Evolutionary conservation across 2,888 invertebrate genomes (phyloP).

Genomic region (Phytoseiulus persimilis): DNA sequence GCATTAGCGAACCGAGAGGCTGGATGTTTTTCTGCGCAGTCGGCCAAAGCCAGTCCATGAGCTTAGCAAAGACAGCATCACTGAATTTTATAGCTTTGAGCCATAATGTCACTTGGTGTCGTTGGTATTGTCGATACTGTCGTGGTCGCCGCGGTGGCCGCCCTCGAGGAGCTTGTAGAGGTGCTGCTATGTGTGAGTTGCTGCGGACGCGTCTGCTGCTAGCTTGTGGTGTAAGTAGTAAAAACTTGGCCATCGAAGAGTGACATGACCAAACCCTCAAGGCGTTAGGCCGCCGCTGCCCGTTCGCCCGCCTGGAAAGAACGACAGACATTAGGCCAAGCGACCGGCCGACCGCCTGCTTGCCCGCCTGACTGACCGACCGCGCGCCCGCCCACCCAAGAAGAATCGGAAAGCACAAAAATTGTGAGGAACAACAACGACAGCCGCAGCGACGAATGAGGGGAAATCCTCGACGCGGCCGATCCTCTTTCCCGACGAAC

Average conservation of each 20-base stretch:
- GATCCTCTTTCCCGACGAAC: background rate
- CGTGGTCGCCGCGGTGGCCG: background rate
- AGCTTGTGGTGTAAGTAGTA: background rate
- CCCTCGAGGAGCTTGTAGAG: background rate
- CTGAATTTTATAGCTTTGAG: background rate
- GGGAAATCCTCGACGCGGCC: background rate
- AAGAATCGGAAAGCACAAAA: background rate
- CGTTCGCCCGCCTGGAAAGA: background rate
- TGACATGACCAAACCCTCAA: constrained; percentile 5
- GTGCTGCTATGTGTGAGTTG: background rate
- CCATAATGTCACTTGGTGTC: background rate
- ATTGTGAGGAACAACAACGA: background rate
- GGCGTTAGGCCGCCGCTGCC: background rate
- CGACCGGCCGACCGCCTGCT: background rate
- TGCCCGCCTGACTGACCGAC: background rate
- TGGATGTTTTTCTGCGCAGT: background rate
- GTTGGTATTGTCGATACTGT: background rate
- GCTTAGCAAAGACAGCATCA: background rate
- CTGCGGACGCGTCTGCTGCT: background rate
- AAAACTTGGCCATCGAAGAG: background rate
- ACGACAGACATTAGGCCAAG: background rate
- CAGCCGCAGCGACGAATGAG: background rate
- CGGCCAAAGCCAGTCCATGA: background rate
- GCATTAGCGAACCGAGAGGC: background rate
- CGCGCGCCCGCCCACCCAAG: background rate